These are phyloP conservation scores for Gryllus bimaculatus DNA, from an alignment of 1,140 invertebrate species.

Conservation along the genomic window DNA sequence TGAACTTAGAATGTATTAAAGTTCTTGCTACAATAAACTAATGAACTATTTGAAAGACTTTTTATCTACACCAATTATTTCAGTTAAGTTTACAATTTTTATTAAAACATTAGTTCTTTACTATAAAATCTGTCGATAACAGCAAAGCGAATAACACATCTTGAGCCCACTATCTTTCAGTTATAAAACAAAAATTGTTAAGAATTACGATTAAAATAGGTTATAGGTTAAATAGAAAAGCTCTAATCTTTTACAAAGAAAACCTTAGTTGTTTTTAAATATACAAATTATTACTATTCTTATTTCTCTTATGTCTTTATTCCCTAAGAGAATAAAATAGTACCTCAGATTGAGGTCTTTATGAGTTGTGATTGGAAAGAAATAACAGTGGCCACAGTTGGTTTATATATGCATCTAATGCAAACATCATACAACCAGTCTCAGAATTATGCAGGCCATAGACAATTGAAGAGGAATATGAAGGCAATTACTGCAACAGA, in stretches of 20 bases:
- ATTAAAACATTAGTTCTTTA: no score
- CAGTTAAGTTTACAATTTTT: no score
- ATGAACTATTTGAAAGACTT: no score
- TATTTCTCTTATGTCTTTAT: neutral
- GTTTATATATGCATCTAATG: constrained; percentile 82
- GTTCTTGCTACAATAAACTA: no score
- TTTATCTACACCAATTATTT: no score
- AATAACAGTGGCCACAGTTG: constrained; percentile 49
- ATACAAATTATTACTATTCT: neutral
- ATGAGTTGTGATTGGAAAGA: constrained; percentile 53
- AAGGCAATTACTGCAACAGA: constrained; percentile 41
- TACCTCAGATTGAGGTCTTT: constrained; percentile 24
- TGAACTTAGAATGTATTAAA: no score
- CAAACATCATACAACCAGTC: constrained; percentile 85
- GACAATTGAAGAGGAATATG: constrained; percentile 56
- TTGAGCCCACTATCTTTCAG: no score
- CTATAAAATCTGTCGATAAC: no score
- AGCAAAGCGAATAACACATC: no score
- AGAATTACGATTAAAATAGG: no score
- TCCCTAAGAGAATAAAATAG: neutral
- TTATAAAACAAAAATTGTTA: no score
- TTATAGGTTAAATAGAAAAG: no score
- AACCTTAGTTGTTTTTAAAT: neutral
- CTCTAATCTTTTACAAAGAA: neutral
- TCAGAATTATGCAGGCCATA: constrained; percentile 67